Conservation (phyloP, 2,113 vertebrate genomes). For the Oxyura jamaicensis region DNA sequence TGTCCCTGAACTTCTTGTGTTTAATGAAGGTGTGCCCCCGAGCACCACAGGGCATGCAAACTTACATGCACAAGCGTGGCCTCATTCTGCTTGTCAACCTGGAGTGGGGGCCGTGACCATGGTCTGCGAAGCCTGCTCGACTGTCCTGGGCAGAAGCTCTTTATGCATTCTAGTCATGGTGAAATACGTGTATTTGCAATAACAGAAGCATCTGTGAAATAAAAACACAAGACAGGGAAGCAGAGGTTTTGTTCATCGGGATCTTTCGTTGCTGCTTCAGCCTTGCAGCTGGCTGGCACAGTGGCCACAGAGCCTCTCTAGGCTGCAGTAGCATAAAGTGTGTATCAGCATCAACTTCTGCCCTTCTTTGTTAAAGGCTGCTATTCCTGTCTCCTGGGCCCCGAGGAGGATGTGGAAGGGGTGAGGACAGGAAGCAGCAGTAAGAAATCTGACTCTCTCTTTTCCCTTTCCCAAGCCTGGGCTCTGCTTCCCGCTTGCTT, state of each 20-base stretch:
- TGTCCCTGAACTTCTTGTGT: neutral
- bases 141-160: neutral
- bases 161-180: neutral
- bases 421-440: neutral
- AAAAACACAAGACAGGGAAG: neutral
- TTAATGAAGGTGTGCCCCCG: neutral
- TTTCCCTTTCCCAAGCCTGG: neutral
- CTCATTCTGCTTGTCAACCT: neutral
- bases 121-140: neutral
- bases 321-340: neutral
- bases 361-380: neutral
- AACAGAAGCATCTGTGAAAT: neutral
- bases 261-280: neutral
- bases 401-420: neutral
- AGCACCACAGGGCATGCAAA: neutral
- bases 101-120: accelerated
- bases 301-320: neutral
- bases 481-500: neutral
- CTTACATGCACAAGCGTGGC: neutral
- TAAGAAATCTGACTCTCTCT: neutral
- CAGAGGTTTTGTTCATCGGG: neutral
- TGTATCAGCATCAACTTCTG: neutral
- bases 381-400: neutral
- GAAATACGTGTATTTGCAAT: neutral
- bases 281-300: neutral